Evolutionary conservation across 2,797 vertebrate species (phyloP).

Genomic region (Typhlichthys subterraneus): DNA sequence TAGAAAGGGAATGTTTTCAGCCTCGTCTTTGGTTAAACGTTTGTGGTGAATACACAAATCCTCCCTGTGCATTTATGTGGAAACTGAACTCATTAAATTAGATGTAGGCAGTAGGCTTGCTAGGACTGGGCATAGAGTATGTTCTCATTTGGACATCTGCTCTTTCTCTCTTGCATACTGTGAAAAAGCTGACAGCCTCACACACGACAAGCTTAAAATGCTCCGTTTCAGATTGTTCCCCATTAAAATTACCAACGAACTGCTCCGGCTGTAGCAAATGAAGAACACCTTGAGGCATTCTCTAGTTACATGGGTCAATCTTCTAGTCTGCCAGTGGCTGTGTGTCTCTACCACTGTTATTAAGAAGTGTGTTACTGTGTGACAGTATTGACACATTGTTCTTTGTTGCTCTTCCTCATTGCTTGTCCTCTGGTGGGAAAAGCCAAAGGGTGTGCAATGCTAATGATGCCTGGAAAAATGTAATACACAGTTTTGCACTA

Average conservation of each 20-base stretch:
- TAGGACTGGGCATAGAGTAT: slow-evolving; percentile 4
- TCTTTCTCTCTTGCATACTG: slow-evolving; percentile 1
- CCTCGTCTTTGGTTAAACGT: background rate
- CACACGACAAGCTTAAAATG: slow-evolving; percentile 46
- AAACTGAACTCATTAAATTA: slow-evolving; percentile 23
- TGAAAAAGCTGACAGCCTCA: slow-evolving; percentile 31
- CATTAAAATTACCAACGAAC: slow-evolving; percentile 52
- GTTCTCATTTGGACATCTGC: slow-evolving; percentile 17
- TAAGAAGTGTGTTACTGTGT: slow-evolving; percentile 41
- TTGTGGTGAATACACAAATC: background rate
- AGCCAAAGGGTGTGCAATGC: slow-evolving; percentile 12
- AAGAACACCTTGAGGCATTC: slow-evolving; percentile 48
- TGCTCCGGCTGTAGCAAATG: slow-evolving; percentile 50
- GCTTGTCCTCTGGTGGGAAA: slow-evolving; percentile 1
- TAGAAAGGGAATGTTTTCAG: background rate
- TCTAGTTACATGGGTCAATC: slow-evolving; percentile 44
- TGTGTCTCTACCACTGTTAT: slow-evolving; percentile 40
- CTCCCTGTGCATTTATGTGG: slow-evolving; percentile 3
- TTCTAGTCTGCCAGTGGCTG: slow-evolving; percentile 40
- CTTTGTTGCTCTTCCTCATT: slow-evolving; percentile 24
- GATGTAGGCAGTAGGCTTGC: slow-evolving; percentile 14
- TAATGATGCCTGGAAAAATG: slow-evolving; percentile 35
- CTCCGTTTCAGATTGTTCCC: slow-evolving; percentile 33
- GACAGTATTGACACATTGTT: slow-evolving; percentile 33
- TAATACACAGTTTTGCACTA: background rate